Base-by-base conservation (phyloP, 2,888 invertebrate species). In the Calliopum simillimum region DNA sequence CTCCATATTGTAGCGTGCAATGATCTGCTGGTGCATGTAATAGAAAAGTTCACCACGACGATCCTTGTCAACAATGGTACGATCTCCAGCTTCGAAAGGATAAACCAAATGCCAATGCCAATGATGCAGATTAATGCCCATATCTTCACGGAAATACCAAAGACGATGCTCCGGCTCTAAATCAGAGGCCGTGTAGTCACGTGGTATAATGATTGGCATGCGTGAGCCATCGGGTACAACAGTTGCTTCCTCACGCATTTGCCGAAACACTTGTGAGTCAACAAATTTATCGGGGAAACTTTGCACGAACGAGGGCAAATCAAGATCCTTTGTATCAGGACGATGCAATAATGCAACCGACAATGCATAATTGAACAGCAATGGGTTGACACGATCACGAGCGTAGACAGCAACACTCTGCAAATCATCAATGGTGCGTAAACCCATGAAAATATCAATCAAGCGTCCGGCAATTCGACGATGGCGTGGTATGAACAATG, bases 31-130 rank as follows among this genome's bases (percentile, higher is more conserved):
- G 78, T 94, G 93, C 93, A 93, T 93, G 80, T 93, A 93, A 79
- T 91, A 94, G 87, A 94, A 93, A 19, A 94, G 88, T 81, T 94
- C 94, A 0, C 94, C 94, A 4, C 93, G 88, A 8, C 94, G 87
- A 85, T 94, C 92, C 84, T 93, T 93, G 70, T 72, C 75, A 1
- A 85, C 85, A 74, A 92, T 89, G 71, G 82, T 78, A n/a, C 87
- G 85, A 75, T 89, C 87, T 0, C 89, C 86, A 33, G 33, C 33
- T 76, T 92, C 91, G 84, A 92, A 92, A 0, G 95, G 95, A 84
- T 95, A 95, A 2, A 95, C 87, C 75, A 89, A 81, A 81, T 89
- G 89, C 88, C 89, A 89, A 77, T 89, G 89, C 88, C 88, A 89
- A 72, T 89, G 89, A 77, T 88, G 89, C 0, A 87, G 80, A 78